Evolutionary conservation across 2,797 vertebrate species (phyloP).

Genomic region (Scolopax rusticola): DNA sequence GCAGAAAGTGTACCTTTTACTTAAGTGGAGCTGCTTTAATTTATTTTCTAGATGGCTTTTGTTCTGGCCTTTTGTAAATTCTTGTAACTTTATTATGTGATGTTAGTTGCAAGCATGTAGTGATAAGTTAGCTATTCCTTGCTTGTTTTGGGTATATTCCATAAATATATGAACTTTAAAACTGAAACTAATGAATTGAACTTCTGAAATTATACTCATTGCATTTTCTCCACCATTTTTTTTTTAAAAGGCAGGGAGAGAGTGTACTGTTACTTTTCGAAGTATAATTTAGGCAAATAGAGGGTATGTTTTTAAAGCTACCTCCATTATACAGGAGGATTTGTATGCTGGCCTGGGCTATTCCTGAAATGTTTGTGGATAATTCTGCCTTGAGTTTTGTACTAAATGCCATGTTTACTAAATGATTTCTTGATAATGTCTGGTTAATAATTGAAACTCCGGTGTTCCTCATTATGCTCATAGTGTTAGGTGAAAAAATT

Average conservation of each 20-base stretch:
- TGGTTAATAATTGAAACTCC: slow-evolving; percentile 16
- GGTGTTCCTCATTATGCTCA: neutral
- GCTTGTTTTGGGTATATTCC: neutral
- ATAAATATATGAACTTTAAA: neutral
- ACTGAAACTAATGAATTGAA: neutral
- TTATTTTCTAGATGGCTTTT: neutral
- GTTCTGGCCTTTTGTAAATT: neutral
- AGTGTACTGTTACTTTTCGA: neutral
- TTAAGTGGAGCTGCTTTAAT: neutral
- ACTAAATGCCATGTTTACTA: neutral
- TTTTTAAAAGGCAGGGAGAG: neutral
- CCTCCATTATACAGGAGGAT: neutral
- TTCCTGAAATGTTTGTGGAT: neutral
- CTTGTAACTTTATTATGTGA: neutral
- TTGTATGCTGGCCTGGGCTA: neutral
- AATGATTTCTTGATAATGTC: neutral
- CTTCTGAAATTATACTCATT: neutral
- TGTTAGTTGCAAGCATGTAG: neutral
- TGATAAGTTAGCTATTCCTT: neutral
- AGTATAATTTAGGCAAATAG: neutral
- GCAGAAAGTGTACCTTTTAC: neutral
- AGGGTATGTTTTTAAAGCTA: neutral
- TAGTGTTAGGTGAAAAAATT: neutral
- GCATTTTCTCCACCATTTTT: neutral
- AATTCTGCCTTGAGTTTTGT: neutral